A percentile compares a stretch with the other conserved stretches of the same genome.
Conservation (phyloP, 1,140 invertebrate genomes). For the Aleiodes sp. region DNA sequence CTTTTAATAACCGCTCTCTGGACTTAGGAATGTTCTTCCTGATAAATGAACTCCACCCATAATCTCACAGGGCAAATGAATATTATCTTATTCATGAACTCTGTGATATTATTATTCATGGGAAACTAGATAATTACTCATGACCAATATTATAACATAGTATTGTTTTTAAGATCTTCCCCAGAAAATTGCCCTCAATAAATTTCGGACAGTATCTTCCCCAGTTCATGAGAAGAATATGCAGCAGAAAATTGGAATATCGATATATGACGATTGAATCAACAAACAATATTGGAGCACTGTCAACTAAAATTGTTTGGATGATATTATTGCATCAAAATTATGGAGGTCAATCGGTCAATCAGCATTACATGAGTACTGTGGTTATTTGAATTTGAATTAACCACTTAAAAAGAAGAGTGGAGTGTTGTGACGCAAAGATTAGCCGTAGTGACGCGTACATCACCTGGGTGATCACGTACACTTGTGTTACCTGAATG, state of each 20-base stretch:
- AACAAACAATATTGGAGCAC: background rate
- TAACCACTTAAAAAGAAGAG: background rate
- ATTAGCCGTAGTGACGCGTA: slow-evolving; percentile 9
- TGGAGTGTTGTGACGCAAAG: background rate
- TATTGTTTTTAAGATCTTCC: too few species aligned
- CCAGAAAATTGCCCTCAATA: too few species aligned
- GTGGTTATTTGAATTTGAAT: slow-evolving; percentile 10
- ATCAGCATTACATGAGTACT: background rate
- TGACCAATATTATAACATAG: too few species aligned
- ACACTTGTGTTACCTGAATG: slow-evolving; percentile 11
- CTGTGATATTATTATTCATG: too few species aligned
- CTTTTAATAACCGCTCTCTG: too few species aligned
- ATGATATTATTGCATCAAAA: background rate
- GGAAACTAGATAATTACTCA: too few species aligned
- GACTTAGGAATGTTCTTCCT: too few species aligned
- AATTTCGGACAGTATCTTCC: too few species aligned
- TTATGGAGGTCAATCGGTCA: background rate
- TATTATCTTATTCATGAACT: too few species aligned
- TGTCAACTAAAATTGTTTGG: background rate
- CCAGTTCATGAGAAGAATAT: too few species aligned
- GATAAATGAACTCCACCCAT: too few species aligned
- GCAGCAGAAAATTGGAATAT: background rate
- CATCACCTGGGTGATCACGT: background rate
- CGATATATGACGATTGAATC: background rate
- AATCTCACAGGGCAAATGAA: too few species aligned